Base-by-base conservation (phyloP, 2,888 invertebrate genomes). In the Ephialtes manifestator region DNA sequence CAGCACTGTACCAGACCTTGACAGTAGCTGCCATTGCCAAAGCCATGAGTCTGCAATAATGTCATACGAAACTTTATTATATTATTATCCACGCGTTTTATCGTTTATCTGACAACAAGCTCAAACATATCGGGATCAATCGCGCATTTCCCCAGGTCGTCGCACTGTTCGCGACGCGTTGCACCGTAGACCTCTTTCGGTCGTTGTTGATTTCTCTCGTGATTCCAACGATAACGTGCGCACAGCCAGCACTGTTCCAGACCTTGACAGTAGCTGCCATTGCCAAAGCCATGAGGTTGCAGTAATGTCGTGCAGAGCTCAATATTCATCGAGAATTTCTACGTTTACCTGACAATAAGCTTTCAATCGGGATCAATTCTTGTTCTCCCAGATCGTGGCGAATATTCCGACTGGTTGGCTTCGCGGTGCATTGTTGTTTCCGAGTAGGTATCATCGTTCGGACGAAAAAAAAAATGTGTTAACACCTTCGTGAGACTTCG, bases 201-300 rank as follows among this genome's bases (percentile, higher is more conserved):
- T 55, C 55, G 55, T 20, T n/a, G 51, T 51, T 46, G 46, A 46
- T 46, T 46, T 18, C 20, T 20, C 65, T 24, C 24, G 7, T 43
- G 46, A 20, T 76, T 31, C 48, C 46, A 11, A 48, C 31, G 60
- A 60, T 48, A 39, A 35, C 31, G 51, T 51, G n/a, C 1, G 51
- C 18, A 51, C n/a, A 8, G 18, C 18, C 5, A 15, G 46, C 15
- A n/a, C n/a, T 15, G 46, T 28, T 43, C 51, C 70, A 48, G 77
- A 72, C 65, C 77, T 78, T 83, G 82, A 67, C 82, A 75, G 76
- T 72, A 39, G 39, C 79, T 79, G 78, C 82, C 82, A 85, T 84
- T 81, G 77, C 78, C 75, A 85, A 71, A 75, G 79, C 82, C 79
- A 85, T 85, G 85, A 85, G 81, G 82, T 82, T 85, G 85, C 85